A percentile compares a stretch with the other conserved stretches of the same genome.
Conservation (phyloP, 2,888 invertebrate genomes). For the Gandaritis pyraliata region DNA sequence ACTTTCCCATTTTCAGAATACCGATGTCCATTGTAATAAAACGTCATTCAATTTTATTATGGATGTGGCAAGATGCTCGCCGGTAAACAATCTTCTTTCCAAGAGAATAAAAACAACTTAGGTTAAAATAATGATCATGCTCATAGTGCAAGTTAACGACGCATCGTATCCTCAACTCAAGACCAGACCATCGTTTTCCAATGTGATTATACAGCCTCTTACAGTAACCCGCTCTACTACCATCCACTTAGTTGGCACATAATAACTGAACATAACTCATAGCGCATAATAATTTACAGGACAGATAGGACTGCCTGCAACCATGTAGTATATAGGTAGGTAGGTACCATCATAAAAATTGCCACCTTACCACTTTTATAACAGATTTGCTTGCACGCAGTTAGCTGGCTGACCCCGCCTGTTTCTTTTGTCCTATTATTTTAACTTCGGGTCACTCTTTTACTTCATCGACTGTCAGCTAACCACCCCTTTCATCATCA, state of each 20-base stretch:
- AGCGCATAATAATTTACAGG: slow-evolving; percentile 53
- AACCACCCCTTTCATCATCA: too few species aligned
- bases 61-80: not conserved
- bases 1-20: too few species aligned
- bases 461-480: too few species aligned
- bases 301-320: slow-evolving; percentile 43
- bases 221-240: slow-evolving; percentile 41
- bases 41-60: too few species aligned
- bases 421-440: too few species aligned
- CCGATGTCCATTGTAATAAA: too few species aligned
- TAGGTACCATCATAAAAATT: not conserved
- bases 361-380: too few species aligned
- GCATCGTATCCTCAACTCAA: slow-evolving; percentile 40
- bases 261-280: slow-evolving; percentile 55
- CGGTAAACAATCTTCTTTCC: not conserved
- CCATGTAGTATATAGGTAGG: slow-evolving; percentile 6
- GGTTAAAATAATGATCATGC: slow-evolving; percentile 21
- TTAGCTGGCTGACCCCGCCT: too few species aligned
- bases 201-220: slow-evolving; percentile 50
- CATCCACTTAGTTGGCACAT: slow-evolving; percentile 43
- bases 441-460: too few species aligned
- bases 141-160: slow-evolving; percentile 15
- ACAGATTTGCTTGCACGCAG: too few species aligned
- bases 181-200: slow-evolving; percentile 47
- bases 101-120: not conserved